Conservation (phyloP, 2,113 vertebrate species). For the Trochalopteron elliotii region DNA sequence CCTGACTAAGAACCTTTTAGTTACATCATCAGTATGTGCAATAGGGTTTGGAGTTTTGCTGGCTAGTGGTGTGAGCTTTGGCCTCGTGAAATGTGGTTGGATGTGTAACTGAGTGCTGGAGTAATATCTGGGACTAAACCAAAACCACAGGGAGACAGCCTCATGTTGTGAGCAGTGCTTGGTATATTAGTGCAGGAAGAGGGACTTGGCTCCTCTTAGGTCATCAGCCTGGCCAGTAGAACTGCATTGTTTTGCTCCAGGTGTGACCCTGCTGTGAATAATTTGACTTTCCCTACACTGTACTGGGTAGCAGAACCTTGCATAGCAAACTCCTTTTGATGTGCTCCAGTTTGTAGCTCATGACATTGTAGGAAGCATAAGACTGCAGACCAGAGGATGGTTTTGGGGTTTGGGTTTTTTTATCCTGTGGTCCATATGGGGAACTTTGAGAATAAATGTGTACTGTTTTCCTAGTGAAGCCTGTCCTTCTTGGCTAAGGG, state of each 20-base stretch:
- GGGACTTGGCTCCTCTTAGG: not conserved
- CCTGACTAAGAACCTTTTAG: not conserved
- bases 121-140: not conserved
- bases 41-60: not conserved
- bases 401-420: not conserved
- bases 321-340: not conserved
- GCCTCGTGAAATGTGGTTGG: not conserved
- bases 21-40: slow-evolving; percentile 29
- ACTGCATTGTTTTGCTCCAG: not conserved
- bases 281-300: not conserved
- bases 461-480: not conserved
- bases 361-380: not conserved
- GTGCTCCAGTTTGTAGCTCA: not conserved
- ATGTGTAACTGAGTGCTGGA: not conserved
- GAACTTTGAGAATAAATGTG: not conserved
- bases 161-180: not conserved
- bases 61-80: not conserved
- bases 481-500: not conserved
- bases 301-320: not conserved
- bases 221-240: not conserved
- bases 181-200: not conserved
- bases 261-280: not conserved
- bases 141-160: not conserved
- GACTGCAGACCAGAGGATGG: not conserved
- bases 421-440: not conserved